A percentile compares a stretch with the other conserved stretches of the same genome.
Evolutionary conservation across 1,140 invertebrate species (phyloP).

Genomic region (Bathynomus jamesi): DNA sequence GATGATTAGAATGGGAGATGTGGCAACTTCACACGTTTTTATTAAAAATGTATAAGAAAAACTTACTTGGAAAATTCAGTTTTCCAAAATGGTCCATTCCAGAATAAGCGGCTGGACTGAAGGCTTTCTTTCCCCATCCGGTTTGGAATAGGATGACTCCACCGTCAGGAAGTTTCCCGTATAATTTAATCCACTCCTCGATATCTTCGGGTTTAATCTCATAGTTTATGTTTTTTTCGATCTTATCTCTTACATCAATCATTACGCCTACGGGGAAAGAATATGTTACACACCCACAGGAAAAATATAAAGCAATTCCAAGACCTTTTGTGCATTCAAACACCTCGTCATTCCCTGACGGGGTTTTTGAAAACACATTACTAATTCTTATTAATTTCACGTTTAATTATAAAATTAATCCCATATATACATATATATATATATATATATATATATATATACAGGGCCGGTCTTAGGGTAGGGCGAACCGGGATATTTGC

Average conservation of each 20-base stretch:
- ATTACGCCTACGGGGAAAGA: neutral
- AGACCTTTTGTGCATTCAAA: neutral
- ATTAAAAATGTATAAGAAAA: constrained; percentile 6
- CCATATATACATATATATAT: neutral
- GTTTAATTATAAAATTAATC: too few relatives aligned
- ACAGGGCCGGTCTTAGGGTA: too few relatives aligned
- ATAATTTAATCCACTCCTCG: constrained; percentile 43
- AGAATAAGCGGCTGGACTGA: constrained; percentile 5
- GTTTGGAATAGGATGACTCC: constrained; percentile 49
- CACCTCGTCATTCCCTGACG: too few relatives aligned
- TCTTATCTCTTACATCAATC: neutral
- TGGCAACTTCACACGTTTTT: too few relatives aligned
- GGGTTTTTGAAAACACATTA: too few relatives aligned
- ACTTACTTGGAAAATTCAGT: constrained; percentile 8
- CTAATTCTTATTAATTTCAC: too few relatives aligned
- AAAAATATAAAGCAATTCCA: neutral
- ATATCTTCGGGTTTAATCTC: constrained; percentile 7
- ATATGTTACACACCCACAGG: neutral
- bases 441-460: neutral
- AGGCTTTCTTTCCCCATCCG: constrained; percentile 46
- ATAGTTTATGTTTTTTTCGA: constrained; percentile 11
- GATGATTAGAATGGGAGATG: too few relatives aligned
- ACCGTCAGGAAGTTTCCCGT: constrained; percentile 45
- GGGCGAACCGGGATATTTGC: too few relatives aligned
- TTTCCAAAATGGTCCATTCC: constrained; percentile 10